phyloP scores from a whole-genome alignment of 2,888 invertebrate genomes.

The Dexiosoma caninum region DNA sequence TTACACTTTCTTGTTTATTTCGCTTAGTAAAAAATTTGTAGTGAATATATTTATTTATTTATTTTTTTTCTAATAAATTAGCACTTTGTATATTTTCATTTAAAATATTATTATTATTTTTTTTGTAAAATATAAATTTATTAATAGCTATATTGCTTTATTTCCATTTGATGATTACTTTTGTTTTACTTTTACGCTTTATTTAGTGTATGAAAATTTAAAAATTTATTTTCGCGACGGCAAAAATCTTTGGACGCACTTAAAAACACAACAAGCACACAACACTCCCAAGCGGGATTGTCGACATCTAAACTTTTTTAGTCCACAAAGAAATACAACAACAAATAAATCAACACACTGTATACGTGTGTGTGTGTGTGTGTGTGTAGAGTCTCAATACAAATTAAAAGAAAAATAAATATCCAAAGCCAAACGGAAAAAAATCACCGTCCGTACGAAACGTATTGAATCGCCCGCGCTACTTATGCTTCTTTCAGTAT shows the following conservation, averaged over 20 bases:
- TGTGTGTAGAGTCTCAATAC: conserved; percentile 39
- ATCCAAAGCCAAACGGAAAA: conserved; percentile 3
- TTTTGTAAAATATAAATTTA: background rate
- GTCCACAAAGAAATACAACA: conserved; percentile 38
- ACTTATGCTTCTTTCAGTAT: conserved; percentile 48
- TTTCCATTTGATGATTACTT: background rate
- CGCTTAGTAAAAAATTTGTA: too few species aligned
- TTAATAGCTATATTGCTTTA: background rate
- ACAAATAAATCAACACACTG: conserved; percentile 54
- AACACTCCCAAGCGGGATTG: conserved; percentile 22
- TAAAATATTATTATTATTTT: too few species aligned
- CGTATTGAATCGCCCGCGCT: conserved; percentile 58
- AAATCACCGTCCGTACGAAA: conserved; percentile 55
- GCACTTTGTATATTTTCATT: background rate
- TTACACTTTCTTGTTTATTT: background rate
- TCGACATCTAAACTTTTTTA: conserved; percentile 38
- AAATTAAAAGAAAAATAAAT: conserved; percentile 20
- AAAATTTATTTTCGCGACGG: conserved; percentile 47
- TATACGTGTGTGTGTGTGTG: background rate
- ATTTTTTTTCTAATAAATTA: background rate
- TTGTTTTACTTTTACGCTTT: background rate
- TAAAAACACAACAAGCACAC: conserved; percentile 40
- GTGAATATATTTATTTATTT: background rate
- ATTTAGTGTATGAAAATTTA: background rate
- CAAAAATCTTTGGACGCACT: conserved; percentile 20